These are phyloP conservation scores for Drusus annulatus DNA, from an alignment of 1,140 invertebrate species.

Conservation along the genomic window DNA sequence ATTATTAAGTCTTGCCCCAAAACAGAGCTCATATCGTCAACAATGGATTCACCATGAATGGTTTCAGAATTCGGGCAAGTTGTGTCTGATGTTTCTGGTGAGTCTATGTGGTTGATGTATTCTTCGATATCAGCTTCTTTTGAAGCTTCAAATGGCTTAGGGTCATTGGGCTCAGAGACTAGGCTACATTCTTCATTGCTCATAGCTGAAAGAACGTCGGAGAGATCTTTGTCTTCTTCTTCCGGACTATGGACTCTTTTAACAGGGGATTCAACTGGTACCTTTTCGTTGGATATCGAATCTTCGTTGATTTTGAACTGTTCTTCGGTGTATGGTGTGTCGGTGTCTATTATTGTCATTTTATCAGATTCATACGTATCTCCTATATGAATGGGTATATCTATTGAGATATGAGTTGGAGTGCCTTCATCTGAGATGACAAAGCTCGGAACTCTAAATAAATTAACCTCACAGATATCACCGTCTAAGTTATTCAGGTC, in stretches of 20 bases:
- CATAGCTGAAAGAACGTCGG: conserved; percentile 76
- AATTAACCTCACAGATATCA: conserved; percentile 65
- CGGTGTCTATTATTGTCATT: conserved; percentile 77
- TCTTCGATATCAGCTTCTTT: conserved; percentile 70
- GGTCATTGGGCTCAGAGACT: conserved; percentile 76
- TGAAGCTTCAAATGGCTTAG: conserved; percentile 66
- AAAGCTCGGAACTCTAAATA: conserved; percentile 69
- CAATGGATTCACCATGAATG: conserved; percentile 81
- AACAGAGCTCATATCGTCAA: conserved; percentile 84
- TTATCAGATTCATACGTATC: conserved; percentile 72
- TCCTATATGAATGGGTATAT: conserved; percentile 62
- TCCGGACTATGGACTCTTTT: conserved; percentile 50
- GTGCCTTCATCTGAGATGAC: conserved; percentile 69
- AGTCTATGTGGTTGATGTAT: conserved; percentile 84
- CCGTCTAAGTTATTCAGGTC: conserved; percentile 35
- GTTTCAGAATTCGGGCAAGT: conserved; percentile 77
- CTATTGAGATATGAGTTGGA: conserved; percentile 45
- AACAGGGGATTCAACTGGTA: conserved; percentile 47
- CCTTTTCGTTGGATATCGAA: conserved; percentile 22
- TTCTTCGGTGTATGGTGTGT: conserved; percentile 69
- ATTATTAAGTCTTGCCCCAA: conserved; percentile 77
- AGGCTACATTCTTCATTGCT: conserved; percentile 80
- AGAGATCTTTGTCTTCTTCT: conserved; percentile 64
- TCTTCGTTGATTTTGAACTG: conserved; percentile 52
- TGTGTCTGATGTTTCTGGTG: conserved; percentile 83